phyloP scores from a whole-genome alignment of 2,888 invertebrate genomes.

The Eugnorisma glareosa region DNA sequence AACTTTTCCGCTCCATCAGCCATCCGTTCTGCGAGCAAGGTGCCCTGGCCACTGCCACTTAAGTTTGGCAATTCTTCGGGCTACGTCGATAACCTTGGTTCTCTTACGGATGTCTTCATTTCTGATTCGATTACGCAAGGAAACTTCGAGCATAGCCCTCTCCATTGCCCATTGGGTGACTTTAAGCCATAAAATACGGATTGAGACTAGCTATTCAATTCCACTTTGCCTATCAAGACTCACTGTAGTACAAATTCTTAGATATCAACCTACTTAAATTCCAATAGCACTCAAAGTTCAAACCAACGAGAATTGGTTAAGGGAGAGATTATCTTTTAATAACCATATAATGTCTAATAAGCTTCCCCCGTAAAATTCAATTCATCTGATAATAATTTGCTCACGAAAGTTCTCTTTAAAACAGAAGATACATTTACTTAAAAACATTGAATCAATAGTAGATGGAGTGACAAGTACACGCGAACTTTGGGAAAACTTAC shows the following conservation, averaged over 20 bases:
- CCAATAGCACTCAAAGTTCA: background rate
- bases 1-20: too few relatives aligned
- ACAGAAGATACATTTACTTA: background rate
- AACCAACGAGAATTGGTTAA: background rate
- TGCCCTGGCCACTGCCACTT: too few relatives aligned
- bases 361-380: constrained; percentile 8
- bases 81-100: too few relatives aligned
- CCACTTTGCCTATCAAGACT: background rate
- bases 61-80: too few relatives aligned
- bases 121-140: too few relatives aligned
- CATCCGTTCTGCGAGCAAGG: too few relatives aligned
- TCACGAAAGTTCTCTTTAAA: background rate
- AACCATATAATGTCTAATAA: constrained; percentile 7
- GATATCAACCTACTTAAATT: background rate
- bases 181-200: too few relatives aligned
- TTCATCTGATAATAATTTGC: constrained; percentile 3
- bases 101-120: too few relatives aligned
- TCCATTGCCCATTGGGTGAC: too few relatives aligned
- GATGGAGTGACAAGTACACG: background rate
- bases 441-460: background rate
- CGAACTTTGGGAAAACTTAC: background rate
- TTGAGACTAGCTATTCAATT: background rate
- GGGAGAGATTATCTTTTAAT: background rate
- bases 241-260: background rate
- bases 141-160: too few relatives aligned